Base-by-base conservation (phyloP, 2,888 invertebrate genomes). In the Encarsia formosa region DNA sequence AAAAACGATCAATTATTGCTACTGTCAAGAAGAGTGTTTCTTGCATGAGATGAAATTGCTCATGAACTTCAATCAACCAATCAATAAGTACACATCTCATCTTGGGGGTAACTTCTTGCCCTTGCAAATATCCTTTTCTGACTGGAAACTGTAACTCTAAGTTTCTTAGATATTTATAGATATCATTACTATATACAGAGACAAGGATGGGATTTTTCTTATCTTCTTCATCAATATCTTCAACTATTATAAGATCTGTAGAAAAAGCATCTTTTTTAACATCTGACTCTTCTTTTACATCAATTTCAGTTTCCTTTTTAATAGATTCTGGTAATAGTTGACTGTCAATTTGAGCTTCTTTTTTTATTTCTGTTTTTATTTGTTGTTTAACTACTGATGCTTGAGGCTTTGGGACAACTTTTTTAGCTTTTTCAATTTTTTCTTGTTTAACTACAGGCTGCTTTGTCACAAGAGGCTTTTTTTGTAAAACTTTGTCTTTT, bases 51-150 rank as follows among this genome's bases (percentile, higher is more conserved):
- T 85, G 85, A 74, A 95, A 97, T 67, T 91, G 88, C 43, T 81
- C 76, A 63, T 94, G 93, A 8, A 97, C 93, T 66, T 94, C 93
- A 15, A 92, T 87, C 46, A 98, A 78, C 97, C 97, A 98, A 72
- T 97, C 93, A 54, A 97, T 80, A 15, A 98, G 79, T 41, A 94
- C 87, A 13, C 86, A 79, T 57, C 97, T 81, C 95, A 97, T 97
- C 65, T 85, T 86, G 1, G 87, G 81, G 11, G 87, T 88, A 11
- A 95, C 79, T 76, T 80, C 75, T 54, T 88, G 87, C 29, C 81
- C 83, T 38, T 77, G 78, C 61, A 94, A 77, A 71, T 86, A 87
- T 64, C 84, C 79, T 16, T 75, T 69, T 32, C 76, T 73, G 51
- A 95, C 80, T 3, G 82, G 78, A 71, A 82, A 86, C 60, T 82